Conservation (phyloP, 2,113 vertebrate species). For the Columba janthina region DNA sequence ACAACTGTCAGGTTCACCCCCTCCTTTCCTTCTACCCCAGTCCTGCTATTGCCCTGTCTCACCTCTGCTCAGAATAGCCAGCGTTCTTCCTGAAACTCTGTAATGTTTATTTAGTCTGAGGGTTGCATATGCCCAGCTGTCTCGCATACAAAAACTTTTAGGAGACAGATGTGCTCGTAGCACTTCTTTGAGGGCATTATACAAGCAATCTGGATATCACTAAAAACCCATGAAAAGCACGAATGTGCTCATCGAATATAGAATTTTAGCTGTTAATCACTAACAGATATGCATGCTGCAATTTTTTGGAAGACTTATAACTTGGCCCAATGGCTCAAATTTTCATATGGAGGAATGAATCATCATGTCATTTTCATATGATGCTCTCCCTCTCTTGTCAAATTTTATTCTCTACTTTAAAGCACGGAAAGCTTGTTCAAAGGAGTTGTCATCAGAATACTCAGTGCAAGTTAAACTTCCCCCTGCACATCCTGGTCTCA, state of each 20-base stretch:
- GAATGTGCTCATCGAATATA: background rate
- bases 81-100: background rate
- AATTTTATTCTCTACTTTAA: background rate
- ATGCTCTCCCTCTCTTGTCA: background rate
- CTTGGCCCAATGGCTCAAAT: background rate
- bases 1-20: background rate
- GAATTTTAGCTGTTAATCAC: background rate
- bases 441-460: background rate
- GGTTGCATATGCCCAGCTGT: background rate
- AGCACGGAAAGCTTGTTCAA: background rate
- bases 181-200: conserved; percentile 13
- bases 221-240: background rate
- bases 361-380: background rate
- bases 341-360: conserved; percentile 36
- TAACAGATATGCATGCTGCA: background rate
- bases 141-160: background rate
- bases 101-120: background rate
- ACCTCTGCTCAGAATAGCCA: background rate
- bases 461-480: background rate
- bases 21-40: background rate
- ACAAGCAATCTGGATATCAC: conserved; percentile 22
- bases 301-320: background rate
- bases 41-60: background rate
- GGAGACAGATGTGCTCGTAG: background rate
- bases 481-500: background rate